A percentile compares a stretch with the other conserved stretches of the same genome.
Conservation (phyloP, 2,113 vertebrate genomes). For the Eupsittula cactorum region DNA sequence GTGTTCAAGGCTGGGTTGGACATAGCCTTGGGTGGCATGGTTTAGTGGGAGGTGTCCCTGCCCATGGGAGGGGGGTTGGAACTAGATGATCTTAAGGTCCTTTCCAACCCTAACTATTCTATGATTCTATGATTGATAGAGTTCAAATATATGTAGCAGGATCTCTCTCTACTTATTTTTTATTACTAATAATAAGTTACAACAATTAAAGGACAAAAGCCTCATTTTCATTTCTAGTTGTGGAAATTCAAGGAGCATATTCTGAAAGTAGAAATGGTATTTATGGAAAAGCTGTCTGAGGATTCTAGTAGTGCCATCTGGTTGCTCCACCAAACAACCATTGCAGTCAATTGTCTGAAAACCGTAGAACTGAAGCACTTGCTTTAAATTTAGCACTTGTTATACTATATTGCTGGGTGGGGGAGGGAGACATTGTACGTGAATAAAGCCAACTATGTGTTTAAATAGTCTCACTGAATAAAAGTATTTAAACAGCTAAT, state of each 20-base stretch:
- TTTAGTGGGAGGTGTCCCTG: no score
- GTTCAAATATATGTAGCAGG: neutral
- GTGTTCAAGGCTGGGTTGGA: no score
- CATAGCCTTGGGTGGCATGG: no score
- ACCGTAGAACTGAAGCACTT: neutral
- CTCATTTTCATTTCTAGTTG: neutral
- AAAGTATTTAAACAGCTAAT: constrained; percentile 21
- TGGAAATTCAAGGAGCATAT: neutral
- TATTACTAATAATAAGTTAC: neutral
- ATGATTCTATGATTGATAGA: neutral
- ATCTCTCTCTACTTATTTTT: neutral
- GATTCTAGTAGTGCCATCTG: neutral
- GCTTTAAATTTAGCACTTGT: constrained; percentile 11
- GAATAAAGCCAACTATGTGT: neutral
- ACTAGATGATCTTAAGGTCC: no score
- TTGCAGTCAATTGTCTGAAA: constrained; percentile 5
- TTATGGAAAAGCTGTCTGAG: constrained; percentile 22
- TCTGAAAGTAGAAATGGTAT: neutral
- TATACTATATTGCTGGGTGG: neutral
- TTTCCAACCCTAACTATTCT: no score
- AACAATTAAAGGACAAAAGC: neutral
- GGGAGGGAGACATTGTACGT: neutral
- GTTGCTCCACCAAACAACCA: neutral
- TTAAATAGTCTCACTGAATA: neutral
- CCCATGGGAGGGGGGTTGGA: no score